A percentile compares a stretch with the other conserved stretches of the same genome.
phyloP scores from a whole-genome alignment of 2,888 invertebrate species.

The Bembecia ichneumoniformis region DNA sequence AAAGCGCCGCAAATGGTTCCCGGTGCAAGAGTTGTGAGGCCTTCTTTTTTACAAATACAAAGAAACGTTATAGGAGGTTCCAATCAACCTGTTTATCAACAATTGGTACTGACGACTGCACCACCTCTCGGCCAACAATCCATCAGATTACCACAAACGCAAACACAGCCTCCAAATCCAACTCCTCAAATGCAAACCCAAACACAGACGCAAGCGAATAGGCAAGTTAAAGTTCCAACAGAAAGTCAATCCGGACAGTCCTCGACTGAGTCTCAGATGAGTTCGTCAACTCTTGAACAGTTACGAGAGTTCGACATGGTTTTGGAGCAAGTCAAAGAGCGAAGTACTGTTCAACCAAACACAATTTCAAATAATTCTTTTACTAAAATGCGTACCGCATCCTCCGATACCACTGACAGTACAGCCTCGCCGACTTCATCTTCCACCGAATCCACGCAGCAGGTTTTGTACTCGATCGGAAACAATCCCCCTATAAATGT shows the following conservation, averaged over 20 bases:
- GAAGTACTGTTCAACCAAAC: constrained; percentile 76
- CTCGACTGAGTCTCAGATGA: constrained; percentile 74
- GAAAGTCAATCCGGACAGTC: constrained; percentile 49
- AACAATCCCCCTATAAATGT: constrained; percentile 50
- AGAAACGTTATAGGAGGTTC: constrained; percentile 73
- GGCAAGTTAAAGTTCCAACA: constrained; percentile 35
- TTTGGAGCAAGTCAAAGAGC: constrained; percentile 83
- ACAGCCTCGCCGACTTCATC: constrained; percentile 27
- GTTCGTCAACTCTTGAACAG: constrained; percentile 83
- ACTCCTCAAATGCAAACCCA: neutral
- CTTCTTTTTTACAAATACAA: constrained; percentile 74
- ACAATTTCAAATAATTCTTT: constrained; percentile 26
- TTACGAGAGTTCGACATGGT: constrained; percentile 86
- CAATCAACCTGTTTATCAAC: constrained; percentile 67
- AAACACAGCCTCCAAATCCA: constrained; percentile 2
- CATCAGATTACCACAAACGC: constrained; percentile 49
- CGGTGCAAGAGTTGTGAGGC: constrained; percentile 69
- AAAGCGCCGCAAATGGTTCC: constrained; percentile 70
- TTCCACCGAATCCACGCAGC: constrained; percentile 36
- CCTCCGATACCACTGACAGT: constrained; percentile 39
- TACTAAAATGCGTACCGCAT: constrained; percentile 31
- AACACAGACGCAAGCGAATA: constrained; percentile 35
- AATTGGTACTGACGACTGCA: constrained; percentile 61
- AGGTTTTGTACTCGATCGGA: constrained; percentile 55
- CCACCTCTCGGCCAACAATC: constrained; percentile 59